Evolutionary conservation across 2,888 invertebrate genomes (phyloP).

Genomic region (Cryptosula pallasiana): DNA sequence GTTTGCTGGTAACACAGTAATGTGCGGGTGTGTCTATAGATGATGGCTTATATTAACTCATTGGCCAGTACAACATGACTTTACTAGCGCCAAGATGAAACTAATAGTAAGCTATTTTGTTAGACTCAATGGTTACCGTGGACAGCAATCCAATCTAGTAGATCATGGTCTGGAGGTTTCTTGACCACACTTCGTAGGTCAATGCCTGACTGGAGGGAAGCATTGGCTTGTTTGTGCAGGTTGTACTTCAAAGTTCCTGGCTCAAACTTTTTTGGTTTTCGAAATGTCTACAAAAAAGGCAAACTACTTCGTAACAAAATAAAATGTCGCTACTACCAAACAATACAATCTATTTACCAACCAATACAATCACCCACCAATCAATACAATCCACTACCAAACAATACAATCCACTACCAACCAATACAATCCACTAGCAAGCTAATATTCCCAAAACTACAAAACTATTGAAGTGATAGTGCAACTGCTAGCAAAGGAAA

Average conservation of each 20-base stretch:
- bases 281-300: slow-evolving; percentile 66
- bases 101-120: neutral
- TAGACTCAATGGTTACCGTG: slow-evolving; percentile 75
- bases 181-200: slow-evolving; percentile 75
- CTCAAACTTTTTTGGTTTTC: slow-evolving; percentile 80
- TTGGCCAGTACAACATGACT: neutral
- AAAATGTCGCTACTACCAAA: no score
- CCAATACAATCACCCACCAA: no score
- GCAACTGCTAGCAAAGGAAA: no score
- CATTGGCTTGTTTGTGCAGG: slow-evolving; percentile 83
- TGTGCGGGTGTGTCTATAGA: neutral
- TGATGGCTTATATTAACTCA: neutral
- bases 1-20: neutral
- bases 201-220: slow-evolving; percentile 80
- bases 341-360: no score
- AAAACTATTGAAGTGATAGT: no score
- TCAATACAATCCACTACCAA: no score
- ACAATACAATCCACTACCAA: no score
- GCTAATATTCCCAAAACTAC: no score
- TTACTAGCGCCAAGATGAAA: neutral
- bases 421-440: no score
- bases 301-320: no score
- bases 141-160: slow-evolving; percentile 87
- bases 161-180: slow-evolving; percentile 71
- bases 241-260: slow-evolving; percentile 81